Percentiles rank a stretch among this genome's conserved stretches.
These are phyloP conservation scores for Drosophila heteroneura DNA, from an alignment of 2,888 invertebrate species.

Conservation along the genomic window DNA sequence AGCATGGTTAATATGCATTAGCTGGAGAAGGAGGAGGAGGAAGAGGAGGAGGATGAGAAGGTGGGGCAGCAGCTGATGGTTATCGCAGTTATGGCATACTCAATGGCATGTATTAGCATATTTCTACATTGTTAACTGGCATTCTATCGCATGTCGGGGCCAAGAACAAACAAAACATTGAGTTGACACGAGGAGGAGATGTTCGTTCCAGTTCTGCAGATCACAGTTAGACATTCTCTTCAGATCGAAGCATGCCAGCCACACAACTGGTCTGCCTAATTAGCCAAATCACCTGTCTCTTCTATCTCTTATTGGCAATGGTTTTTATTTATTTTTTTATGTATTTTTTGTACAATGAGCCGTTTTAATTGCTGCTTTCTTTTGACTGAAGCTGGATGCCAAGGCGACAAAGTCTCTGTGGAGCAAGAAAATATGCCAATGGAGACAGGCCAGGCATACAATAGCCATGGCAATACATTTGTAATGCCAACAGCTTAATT, in stretches of 20 bases:
- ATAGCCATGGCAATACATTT: constrained; percentile 62
- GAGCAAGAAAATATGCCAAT: constrained; percentile 52
- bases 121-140: constrained; percentile 71
- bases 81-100: constrained; percentile 69
- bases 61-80: constrained; percentile 21
- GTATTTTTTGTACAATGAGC: constrained; percentile 23
- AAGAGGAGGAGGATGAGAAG: not conserved
- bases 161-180: constrained; percentile 57
- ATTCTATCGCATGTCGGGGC: constrained; percentile 46
- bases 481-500: constrained; percentile 68
- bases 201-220: constrained; percentile 42
- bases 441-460: constrained; percentile 27
- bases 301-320: constrained; percentile 29
- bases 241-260: constrained; percentile 40
- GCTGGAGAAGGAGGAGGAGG: constrained; percentile 1
- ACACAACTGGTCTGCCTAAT: constrained; percentile 52
- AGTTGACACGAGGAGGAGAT: constrained; percentile 48
- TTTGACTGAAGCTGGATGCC: constrained; percentile 36
- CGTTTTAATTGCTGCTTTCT: constrained; percentile 78
- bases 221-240: constrained; percentile 52
- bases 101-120: constrained; percentile 66
- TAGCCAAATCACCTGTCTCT: constrained; percentile 67
- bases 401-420: constrained; percentile 26
- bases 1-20: constrained; percentile 60
- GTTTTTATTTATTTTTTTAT: constrained; percentile 18